Evolutionary conservation across 2,113 vertebrate genomes (phyloP).

Genomic region (Nothocercus nigrocapillus): DNA sequence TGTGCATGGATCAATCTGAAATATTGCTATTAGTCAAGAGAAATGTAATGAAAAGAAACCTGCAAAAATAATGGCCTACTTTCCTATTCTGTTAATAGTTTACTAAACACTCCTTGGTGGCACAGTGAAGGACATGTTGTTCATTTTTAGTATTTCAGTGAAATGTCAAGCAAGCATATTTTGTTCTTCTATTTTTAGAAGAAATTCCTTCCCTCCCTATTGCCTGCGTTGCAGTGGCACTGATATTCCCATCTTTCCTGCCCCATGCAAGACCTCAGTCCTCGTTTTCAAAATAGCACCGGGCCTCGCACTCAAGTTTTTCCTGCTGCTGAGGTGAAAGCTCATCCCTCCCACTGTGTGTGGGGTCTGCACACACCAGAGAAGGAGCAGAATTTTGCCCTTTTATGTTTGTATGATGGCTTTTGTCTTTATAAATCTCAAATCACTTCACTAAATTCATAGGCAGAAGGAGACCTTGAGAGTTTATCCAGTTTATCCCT

Average conservation of each 20-base stretch:
- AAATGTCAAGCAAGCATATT: neutral
- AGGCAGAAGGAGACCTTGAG: slow-evolving; percentile 17
- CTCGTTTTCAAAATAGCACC: neutral
- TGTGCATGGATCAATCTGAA: neutral
- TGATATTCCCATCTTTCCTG: neutral
- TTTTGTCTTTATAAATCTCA: slow-evolving; percentile 21
- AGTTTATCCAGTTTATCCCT: slow-evolving; percentile 33
- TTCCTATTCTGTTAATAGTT: neutral
- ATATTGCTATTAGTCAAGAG: neutral
- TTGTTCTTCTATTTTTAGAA: neutral
- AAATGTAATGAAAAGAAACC: neutral
- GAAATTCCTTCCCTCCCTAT: neutral
- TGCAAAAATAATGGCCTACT: neutral
- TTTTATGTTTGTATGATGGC: slow-evolving; percentile 24
- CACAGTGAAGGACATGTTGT: neutral
- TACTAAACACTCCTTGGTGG: neutral
- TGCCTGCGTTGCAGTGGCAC: neutral
- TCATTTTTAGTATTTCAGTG: neutral
- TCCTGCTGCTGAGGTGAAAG: slow-evolving; percentile 30
- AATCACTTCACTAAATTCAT: slow-evolving; percentile 32
- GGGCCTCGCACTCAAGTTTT: slow-evolving; percentile 9
- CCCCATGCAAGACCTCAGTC: neutral
- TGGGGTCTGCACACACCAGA: neutral
- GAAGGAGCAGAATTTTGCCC: neutral
- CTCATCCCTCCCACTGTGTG: neutral